Base-by-base conservation (phyloP, 2,888 invertebrate species). In the Thereva nobilitata region DNA sequence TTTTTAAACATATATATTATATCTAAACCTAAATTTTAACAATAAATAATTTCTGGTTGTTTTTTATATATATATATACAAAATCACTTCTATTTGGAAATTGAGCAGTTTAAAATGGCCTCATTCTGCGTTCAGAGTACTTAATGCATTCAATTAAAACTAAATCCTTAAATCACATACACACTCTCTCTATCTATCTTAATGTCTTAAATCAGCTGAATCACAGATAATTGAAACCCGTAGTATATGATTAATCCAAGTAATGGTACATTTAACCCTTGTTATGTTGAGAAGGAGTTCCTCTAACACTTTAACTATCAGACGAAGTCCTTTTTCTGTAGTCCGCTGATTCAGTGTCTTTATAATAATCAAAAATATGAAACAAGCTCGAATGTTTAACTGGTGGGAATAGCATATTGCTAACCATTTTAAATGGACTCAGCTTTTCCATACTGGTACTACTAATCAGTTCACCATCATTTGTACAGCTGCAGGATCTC, bases 361-460 rank as follows among this genome's bases (percentile, higher is more conserved):
- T 55, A 44, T 23, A 55, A 37, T 53, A 38, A 37, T 64, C 64
- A 47, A 54, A 64, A 38, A 64, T 64, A 55, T 80, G 80, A 70
- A 80, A 77, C 64, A 80, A 75, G 73, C 79, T 80, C 72, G 80
- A 78, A 77, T 79, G 80, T 70, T 80, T 79, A 37, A 73, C 77
- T 67, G 77, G 73, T 71, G 76, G 73, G 67, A 79, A 80, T 68
- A 83, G 77, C 53, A 82, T 79, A 68, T 78, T 81, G 66, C 81
- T 81, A 70, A 83, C 79, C n/a, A 78, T 77, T 71, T 78, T 80
- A 6, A 83, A 73, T 1, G 83, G 82, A 71, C 81, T 82, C 44
- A 82, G 76, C 72, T 77, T 79, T 42, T 79, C 78, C 2, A 78
- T 77, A 70, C 75, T 78, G 42, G 67, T 72, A 23, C 66, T 66